Evolutionary conservation across 2,888 invertebrate species (phyloP), one percentile per base, ranked within the genome.

Genomic region (Aricia artaxerxes): DNA sequence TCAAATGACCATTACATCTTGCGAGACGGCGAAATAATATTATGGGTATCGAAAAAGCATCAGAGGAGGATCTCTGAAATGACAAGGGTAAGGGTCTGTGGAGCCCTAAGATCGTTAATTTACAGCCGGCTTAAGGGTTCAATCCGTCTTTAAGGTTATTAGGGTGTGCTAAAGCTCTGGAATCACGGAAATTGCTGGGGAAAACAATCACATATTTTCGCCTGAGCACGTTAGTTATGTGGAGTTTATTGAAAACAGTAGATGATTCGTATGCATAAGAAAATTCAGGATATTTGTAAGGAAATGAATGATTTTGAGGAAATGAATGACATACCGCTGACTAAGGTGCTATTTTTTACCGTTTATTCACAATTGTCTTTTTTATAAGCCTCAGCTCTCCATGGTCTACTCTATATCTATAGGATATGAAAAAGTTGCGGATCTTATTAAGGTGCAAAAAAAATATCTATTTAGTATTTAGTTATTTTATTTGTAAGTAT

Each of bases 141-240:
- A 69, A 11, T 57, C 31, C 35, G 76, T 53, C 76, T 76, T 53
- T 76, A 76, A 76, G 76, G 53, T 75, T 75, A 75, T 75, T 75
- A 49, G 75, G 75, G 75, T 53, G 76, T 16, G 73, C 73, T 16
- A 2, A 11, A 44, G 73, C 73, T 73, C 73, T 73, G 73, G 40
- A 73, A 7, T 73, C 24, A 9, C 40, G n/a, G 73, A 44, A 73
- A 44, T n/a, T n/a, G n/a, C 44, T 44, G 73, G 35, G 64, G 35
- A 69, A 64, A 69, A 69, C 35, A 69, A 35, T 69, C 13, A 69
- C 35, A 69, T 69, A 69, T 69, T 69, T 69, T 69, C 35, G 35
- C 1, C 5, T 69, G 35, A 69, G 69, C 13, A 11, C 11, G 64
- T 11, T 13, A 38, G 5, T 13, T 69, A 69, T 11, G 35, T 35